Evolutionary conservation across 1,140 invertebrate species (phyloP), one percentile per base, ranked within the genome.

Genomic region (Diploscapter pachys): DNA sequence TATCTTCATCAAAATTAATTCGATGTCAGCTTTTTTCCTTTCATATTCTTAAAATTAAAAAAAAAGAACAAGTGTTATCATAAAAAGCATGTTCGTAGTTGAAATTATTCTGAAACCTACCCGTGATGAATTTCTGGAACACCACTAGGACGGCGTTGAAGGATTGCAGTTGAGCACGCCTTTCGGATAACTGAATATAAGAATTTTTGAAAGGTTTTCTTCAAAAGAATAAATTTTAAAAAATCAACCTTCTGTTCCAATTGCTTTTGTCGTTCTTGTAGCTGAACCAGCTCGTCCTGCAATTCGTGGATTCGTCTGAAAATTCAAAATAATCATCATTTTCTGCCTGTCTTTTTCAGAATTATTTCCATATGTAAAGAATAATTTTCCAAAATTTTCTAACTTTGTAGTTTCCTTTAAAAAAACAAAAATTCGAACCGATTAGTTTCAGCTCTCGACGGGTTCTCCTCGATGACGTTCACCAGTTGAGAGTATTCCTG

Each of bases 401-500:
- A 31, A 31, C 31, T 31, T 31, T 31, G 31, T 31, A 31, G 31
- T 31, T 31, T 31, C 31, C 31, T 31, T 31, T 31, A 31, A 31
- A 31, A 31, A 31, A 31, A 31, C 31, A 31, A 31, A 31, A 31
- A 31, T 31, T 31, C 31, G 31, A 31, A 31, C 31, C 62, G 61
- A 3, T 53, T 74, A 3, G 70, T 72, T 9, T 76, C 71, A n/a
- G 72, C 54, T 49, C 74, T 31, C 3, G 75, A 57, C 31, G 77
- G 77, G 51, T 72, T 55, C 49, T 78, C 75, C n/a, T 78, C 62
- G 9, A 78, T 63, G 64, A 63, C 51, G 31, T 76, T 72, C 9
- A 78, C 77, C 4, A 78, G 68, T 49, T 51, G 50, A 6, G 51
- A 49, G 62, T 76, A 78, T 69, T 31, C 31, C 31, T 31, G 31